phyloP scores from a whole-genome alignment of 2,797 vertebrate genomes.

The Cuculus canorus region DNA sequence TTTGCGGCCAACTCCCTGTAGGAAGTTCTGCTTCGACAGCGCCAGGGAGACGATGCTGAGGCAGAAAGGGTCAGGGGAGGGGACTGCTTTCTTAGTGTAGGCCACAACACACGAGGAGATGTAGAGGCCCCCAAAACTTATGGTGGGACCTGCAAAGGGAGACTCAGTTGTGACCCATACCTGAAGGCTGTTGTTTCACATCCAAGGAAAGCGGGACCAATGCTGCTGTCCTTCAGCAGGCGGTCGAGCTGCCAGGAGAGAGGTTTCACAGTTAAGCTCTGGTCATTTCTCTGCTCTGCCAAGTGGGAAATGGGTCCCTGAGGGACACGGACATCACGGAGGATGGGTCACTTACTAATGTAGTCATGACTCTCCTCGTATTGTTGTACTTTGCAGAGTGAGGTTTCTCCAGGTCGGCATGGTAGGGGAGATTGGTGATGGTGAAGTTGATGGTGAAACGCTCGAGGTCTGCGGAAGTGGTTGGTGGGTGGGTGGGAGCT shows the following conservation, averaged over 20 bases:
- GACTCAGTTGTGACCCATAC: neutral
- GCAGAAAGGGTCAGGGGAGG: too few relatives aligned
- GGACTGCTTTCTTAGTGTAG: too few relatives aligned
- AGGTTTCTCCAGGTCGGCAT: constrained; percentile 4
- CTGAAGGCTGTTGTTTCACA: constrained; percentile 43
- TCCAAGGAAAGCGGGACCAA: neutral
- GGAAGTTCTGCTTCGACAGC: too few relatives aligned
- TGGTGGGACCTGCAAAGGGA: too few relatives aligned
- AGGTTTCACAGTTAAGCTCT: fast-evolving
- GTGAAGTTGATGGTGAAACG: constrained; percentile 8
- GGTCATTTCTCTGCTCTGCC: fast-evolving
- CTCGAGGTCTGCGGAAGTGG: neutral
- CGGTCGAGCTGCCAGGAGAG: constrained; percentile 16
- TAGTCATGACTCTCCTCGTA: neutral
- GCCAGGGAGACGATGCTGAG: too few relatives aligned
- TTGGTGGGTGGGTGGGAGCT: neutral
- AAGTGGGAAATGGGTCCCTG: fast-evolving
- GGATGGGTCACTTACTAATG: too few relatives aligned
- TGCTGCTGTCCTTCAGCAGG: constrained; percentile 15
- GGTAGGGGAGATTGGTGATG: constrained; percentile 59
- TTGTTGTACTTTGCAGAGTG: neutral
- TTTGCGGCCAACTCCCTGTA: too few relatives aligned
- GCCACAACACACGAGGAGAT: too few relatives aligned
- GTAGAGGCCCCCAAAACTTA: too few relatives aligned
- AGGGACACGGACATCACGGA: too few relatives aligned